These are phyloP conservation scores for Cryptocheilus praepositus DNA, from an alignment of 2,888 invertebrate species.

Conservation along the genomic window DNA sequence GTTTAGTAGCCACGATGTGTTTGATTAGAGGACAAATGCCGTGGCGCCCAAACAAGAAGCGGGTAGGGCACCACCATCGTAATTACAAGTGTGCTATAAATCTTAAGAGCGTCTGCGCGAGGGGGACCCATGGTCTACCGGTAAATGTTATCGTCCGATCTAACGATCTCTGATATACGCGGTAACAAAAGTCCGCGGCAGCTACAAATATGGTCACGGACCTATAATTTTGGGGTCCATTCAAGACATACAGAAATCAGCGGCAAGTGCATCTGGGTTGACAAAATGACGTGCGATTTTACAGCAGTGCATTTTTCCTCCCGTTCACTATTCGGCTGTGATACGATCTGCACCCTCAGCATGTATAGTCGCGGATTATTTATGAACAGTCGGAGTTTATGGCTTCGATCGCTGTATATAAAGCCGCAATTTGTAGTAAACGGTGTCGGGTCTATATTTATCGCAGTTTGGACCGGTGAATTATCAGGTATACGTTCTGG, in stretches of 20 bases:
- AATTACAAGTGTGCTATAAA: slow-evolving; percentile 43
- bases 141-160: slow-evolving; percentile 42
- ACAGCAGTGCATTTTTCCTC: background rate
- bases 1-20: background rate
- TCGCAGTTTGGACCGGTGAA: too few relatives aligned
- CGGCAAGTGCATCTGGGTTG: background rate
- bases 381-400: too few relatives aligned
- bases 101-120: slow-evolving; percentile 28
- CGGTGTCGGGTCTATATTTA: background rate
- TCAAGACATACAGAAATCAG: background rate
- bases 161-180: slow-evolving; percentile 36
- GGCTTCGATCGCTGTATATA: slow-evolving; percentile 23
- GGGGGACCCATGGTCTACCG: slow-evolving; percentile 42
- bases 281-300: background rate
- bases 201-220: background rate
- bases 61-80: slow-evolving; percentile 17
- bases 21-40: slow-evolving; percentile 10
- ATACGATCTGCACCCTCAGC: too few relatives aligned
- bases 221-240: slow-evolving; percentile 2
- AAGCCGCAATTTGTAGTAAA: slow-evolving; percentile 22
- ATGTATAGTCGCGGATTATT: too few relatives aligned
- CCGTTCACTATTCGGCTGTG: slow-evolving; percentile 2
- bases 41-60: slow-evolving; percentile 19
- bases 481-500: too few relatives aligned
- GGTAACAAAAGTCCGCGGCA: slow-evolving; percentile 23